Evolutionary conservation across 1,140 invertebrate species (phyloP), one percentile per base, ranked within the genome.

Genomic region (Drosophila littoralis): DNA sequence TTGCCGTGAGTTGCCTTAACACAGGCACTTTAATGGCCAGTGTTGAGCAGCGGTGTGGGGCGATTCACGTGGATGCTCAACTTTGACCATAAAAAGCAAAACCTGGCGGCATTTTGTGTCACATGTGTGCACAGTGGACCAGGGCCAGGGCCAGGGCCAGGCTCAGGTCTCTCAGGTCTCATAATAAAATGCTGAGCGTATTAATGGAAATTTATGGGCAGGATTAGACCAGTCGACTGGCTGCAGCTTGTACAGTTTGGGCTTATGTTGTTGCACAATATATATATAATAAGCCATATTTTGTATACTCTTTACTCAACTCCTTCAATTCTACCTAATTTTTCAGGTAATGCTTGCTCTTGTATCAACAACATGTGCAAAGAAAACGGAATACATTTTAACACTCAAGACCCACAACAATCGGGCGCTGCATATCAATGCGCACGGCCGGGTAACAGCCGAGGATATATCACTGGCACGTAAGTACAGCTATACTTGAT

Each of bases 391-490:
- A 77, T 88, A 75, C 74, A 79, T 92, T 58, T 77, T 91, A 66
- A 81, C 76, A 65, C 60, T 92, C 59, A 91, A 75, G 69, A 77
- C 48, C 61, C 66, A 81, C 75, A 79, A 71, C 77, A 67, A 84
- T 55, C 75, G 66, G 67, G 91, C 91, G 43, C 70, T 92, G 75
- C 88, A 92, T 71, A 91, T 92, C 76, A 91, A 81, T 77, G 75
- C 84, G 68, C 75, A 75, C 57, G 91, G 91, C 70, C 76, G 79
- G 57, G 90, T 92, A 54, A 77, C 68, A 32, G 90, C 90, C 50
- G 85, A 85, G 71, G 60, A 92, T 55, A 90, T 86, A 77, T 83
- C 84, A 55, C 64, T 83, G 52, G 88, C 91, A 91, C 91, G 91
- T 92, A 91, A 92, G 91, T 92, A 83, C 59, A 28, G 17, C 17